Conservation (phyloP, 1,140 invertebrate species). For the Tetraneura akinire region DNA sequence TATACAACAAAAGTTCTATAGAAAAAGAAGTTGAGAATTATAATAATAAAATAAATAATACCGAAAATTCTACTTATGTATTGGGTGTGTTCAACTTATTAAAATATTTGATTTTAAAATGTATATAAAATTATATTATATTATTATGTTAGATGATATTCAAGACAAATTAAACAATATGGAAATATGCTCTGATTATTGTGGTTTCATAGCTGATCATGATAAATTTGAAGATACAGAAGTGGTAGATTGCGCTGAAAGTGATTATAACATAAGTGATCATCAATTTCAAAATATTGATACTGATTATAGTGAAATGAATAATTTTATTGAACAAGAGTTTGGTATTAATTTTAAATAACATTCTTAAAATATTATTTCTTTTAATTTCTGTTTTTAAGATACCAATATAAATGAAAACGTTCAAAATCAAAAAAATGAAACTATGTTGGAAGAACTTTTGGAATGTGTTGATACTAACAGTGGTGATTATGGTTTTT, state of each 20-base stretch:
- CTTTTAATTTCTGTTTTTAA: not conserved
- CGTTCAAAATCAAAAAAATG: not conserved
- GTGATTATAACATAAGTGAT: not conserved
- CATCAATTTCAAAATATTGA: not conserved
- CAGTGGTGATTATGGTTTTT: slow-evolving; percentile 25
- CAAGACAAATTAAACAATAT: not conserved
- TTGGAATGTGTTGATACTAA: slow-evolving; percentile 3
- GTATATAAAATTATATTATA: not conserved
- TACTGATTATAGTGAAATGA: not conserved
- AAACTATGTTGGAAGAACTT: not conserved
- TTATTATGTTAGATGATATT: not conserved
- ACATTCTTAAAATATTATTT: too few species aligned
- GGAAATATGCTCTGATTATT: not conserved
- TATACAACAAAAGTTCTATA: not conserved
- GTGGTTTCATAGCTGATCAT: not conserved
- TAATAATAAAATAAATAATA: not conserved
- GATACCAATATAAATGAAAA: not conserved
- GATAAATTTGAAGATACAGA: not conserved
- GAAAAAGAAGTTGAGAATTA: not conserved
- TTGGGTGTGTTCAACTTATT: not conserved
- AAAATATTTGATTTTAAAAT: not conserved
- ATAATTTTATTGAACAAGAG: not conserved
- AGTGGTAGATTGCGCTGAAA: not conserved
- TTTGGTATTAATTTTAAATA: not conserved
- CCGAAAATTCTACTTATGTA: not conserved